Conservation (phyloP, 2,888 invertebrate genomes). For the Andrena bucephala region DNA sequence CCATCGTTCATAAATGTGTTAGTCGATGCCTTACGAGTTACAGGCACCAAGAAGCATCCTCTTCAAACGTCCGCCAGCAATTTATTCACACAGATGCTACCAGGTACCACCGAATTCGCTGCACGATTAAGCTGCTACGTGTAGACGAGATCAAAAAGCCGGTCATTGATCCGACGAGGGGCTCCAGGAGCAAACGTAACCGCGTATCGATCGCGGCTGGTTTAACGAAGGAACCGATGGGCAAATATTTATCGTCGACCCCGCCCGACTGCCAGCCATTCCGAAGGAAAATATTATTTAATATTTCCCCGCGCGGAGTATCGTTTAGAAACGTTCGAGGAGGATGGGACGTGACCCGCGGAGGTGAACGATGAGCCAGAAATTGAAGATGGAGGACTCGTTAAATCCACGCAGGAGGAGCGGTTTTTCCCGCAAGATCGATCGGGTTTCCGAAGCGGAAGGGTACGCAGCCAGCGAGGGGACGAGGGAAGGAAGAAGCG, state of each 20-base stretch:
- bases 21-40: no score
- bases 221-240: conserved; percentile 12
- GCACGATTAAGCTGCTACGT: no score
- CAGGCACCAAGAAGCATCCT: no score
- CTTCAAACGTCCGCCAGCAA: no score
- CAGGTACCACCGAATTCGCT: no score
- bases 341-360: background rate
- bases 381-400: background rate
- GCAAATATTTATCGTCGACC: conserved; percentile 55
- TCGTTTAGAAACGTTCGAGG: conserved; percentile 17
- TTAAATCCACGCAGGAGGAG: background rate
- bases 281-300: conserved; percentile 50
- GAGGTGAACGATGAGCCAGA: background rate
- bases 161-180: no score
- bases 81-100: no score
- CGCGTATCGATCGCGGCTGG: conserved; percentile 15
- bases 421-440: conserved; percentile 22
- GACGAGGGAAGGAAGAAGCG: background rate
- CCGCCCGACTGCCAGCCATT: conserved; percentile 16
- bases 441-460: conserved; percentile 21
- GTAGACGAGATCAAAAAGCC: no score
- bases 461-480: background rate
- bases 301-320: conserved; percentile 43
- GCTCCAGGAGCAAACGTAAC: background rate
- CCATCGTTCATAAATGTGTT: no score